A percentile compares a stretch with the other conserved stretches of the same genome.
phyloP scores from a whole-genome alignment of 1,140 invertebrate species.

The Drosophila trapezifrons region DNA sequence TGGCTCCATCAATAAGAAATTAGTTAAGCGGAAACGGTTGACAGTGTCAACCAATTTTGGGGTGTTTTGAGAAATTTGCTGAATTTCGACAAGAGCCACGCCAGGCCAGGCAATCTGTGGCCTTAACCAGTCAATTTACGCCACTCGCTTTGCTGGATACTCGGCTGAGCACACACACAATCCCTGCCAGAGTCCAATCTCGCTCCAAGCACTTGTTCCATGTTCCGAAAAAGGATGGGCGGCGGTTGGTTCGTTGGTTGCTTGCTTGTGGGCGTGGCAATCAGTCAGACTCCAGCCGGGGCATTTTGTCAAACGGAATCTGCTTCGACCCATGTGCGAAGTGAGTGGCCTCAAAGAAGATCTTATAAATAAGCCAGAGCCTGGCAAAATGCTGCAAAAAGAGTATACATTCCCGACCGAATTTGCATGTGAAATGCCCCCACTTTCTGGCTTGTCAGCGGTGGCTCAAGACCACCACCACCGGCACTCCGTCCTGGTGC shows the following conservation, averaged over 20 bases:
- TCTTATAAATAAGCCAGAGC: constrained; percentile 75
- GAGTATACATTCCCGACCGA: constrained; percentile 37
- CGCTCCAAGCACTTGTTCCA: constrained; percentile 21
- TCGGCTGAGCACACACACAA: constrained; percentile 6
- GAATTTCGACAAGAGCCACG: constrained; percentile 9
- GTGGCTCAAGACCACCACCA: constrained; percentile 50
- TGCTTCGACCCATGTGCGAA: constrained; percentile 64
- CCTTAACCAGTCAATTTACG: constrained; percentile 28
- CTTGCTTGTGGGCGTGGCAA: constrained; percentile 35
- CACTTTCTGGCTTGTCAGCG: constrained; percentile 54
- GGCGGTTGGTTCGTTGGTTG: not conserved
- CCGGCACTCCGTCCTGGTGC: constrained; percentile 31
- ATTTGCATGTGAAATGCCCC: constrained; percentile 70
- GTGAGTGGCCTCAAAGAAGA: constrained; percentile 64
- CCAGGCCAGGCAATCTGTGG: constrained; percentile 22
- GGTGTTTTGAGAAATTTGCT: constrained; percentile 14
- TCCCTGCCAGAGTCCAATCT: constrained; percentile 22
- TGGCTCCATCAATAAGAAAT: constrained; percentile 32
- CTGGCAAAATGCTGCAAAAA: constrained; percentile 51
- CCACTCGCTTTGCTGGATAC: constrained; percentile 9
- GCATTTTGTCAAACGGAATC: constrained; percentile 70
- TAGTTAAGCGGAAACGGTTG: constrained; percentile 18
- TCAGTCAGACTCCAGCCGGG: constrained; percentile 52
- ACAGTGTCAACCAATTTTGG: constrained; percentile 23
- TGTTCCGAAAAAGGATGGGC: not conserved